Evolutionary conservation across 1,140 invertebrate species (phyloP), one percentile per base, ranked within the genome.

Genomic region (Zaprionus taronus): DNA sequence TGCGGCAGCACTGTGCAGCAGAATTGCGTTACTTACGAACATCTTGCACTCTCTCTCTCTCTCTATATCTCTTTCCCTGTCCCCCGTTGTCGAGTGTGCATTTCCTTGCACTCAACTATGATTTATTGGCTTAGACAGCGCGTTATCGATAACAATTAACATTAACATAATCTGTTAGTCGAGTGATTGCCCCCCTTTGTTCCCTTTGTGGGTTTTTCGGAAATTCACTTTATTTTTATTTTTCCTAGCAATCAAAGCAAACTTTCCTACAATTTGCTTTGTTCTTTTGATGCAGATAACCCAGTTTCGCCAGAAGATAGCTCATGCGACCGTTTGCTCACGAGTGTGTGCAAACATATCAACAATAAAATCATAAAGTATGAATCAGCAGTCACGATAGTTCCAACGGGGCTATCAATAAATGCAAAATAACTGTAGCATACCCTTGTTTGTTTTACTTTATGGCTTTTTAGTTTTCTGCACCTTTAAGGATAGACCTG

Each of bases 1-100:
- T 75, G 53, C 67, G 20, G 17, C 26, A 62, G 28, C 72, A 61
- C 71, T 60, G 24, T 73, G 41, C 72, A 55, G 26, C 64, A 49
- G 17, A 56, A 69, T 66, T 66, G 36, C 36, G 49, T 53, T 64
- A 51, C 47, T 22, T 14, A 49, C 47, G 20, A 20, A 49, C 11
- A 44, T 44, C 41, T 47, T n/a, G 2, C 41, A 7, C 41, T 17
- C 41, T 44, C 41, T 44, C 41, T 17, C 41, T 44, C 41, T 44
- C 41, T n/a, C 41, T 44, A 9, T 31, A 1, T 31, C 28, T 31
- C 28, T 31, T 31, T 34, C 31, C 9, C 9, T 11, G 9, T 9
- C n/a, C 17, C 6, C 41, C 41, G 6, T 7, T 47, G 41, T 47
- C 41, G 6, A 47, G 41, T 47, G 41, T 47, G 41, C 41, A 47